Conservation (phyloP, 2,113 vertebrate genomes). For the Calypte anna region DNA sequence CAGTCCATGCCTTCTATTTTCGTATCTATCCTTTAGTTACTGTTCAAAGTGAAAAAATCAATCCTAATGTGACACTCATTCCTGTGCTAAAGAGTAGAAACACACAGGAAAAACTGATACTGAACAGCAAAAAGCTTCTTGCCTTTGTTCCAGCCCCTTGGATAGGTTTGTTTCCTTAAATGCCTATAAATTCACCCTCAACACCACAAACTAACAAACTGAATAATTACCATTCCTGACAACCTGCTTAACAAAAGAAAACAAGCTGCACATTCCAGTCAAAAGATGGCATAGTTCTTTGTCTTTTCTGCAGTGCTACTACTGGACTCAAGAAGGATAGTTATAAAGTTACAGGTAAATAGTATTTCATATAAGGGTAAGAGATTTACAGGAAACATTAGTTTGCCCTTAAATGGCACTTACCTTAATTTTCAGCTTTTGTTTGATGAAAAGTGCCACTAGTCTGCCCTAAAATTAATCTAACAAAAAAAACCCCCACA, state of each 20-base stretch:
- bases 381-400: background rate
- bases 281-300: background rate
- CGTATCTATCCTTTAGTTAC: background rate
- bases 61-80: background rate
- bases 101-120: background rate
- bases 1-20: background rate
- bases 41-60: background rate
- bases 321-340: background rate
- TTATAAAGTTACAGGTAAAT: background rate
- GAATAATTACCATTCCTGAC: background rate
- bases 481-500: background rate
- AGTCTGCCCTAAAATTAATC: background rate
- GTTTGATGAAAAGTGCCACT: background rate
- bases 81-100: background rate
- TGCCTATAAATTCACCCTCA: background rate
- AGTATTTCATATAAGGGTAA: background rate
- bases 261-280: background rate
- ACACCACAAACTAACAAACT: background rate
- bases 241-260: background rate
- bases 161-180: background rate
- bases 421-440: background rate
- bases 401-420: background rate
- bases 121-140: background rate
- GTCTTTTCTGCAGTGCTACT: background rate
- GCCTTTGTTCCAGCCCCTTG: background rate